These are phyloP conservation scores for Byasa hedistus DNA, from an alignment of 2,888 invertebrate genomes.

Conservation along the genomic window DNA sequence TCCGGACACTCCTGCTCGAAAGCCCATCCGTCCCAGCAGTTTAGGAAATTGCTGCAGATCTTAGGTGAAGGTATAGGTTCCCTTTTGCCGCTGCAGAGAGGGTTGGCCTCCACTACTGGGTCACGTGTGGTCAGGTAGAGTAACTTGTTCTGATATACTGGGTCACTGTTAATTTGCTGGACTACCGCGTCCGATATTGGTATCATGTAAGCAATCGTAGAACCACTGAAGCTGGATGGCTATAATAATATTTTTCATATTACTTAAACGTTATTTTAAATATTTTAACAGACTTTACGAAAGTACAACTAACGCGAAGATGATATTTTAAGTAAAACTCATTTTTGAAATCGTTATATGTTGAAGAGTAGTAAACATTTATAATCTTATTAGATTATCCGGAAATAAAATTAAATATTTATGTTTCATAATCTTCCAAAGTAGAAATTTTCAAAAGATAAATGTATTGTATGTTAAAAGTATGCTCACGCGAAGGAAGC, in stretches of 20 bases:
- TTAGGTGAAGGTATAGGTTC: slow-evolving; percentile 82
- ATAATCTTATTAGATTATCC: too few species aligned
- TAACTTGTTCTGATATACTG: slow-evolving; percentile 61
- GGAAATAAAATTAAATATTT: too few species aligned
- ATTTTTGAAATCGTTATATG: too few species aligned
- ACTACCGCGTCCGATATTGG: slow-evolving; percentile 69
- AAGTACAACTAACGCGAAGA: not conserved
- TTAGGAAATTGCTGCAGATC: slow-evolving; percentile 82
- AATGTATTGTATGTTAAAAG: too few species aligned
- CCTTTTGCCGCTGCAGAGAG: slow-evolving; percentile 69
- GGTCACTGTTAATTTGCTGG: slow-evolving; percentile 59
- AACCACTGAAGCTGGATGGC: slow-evolving; percentile 48
- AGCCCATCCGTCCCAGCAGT: slow-evolving; percentile 86
- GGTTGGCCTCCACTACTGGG: slow-evolving; percentile 54
- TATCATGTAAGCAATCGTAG: slow-evolving; percentile 59
- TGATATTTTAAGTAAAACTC: too few species aligned
- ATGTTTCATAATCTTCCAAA: too few species aligned
- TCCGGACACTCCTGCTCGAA: slow-evolving; percentile 83
- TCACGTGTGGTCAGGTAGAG: slow-evolving; percentile 52
- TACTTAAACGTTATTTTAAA: not conserved
- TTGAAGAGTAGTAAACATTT: too few species aligned
- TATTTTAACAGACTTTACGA: not conserved
- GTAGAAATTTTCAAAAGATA: too few species aligned
- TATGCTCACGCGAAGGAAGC: slow-evolving; percentile 57
- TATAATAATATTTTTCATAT: slow-evolving; percentile 29